These are phyloP conservation scores for Vollenhovia emeryi DNA, from an alignment of 1,140 invertebrate genomes.

Conservation along the genomic window DNA sequence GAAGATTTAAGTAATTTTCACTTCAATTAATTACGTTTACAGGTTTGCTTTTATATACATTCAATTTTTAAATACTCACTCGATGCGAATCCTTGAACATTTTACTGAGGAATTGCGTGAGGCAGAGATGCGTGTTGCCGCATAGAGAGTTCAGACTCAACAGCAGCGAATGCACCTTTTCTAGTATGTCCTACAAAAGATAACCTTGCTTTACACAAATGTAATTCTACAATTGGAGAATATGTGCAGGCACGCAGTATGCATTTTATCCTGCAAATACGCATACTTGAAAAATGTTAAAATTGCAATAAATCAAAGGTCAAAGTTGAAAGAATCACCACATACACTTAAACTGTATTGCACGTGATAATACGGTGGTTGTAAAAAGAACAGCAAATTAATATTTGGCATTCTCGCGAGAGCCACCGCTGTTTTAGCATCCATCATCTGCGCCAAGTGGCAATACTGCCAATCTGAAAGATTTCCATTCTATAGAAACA, in stretches of 20 bases:
- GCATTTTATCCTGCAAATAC: not conserved
- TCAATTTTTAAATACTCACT: constrained; percentile 73
- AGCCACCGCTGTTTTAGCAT: constrained; percentile 88
- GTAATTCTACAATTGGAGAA: constrained; percentile 3
- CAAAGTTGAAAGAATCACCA: constrained; percentile 51
- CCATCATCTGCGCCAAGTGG: constrained; percentile 88
- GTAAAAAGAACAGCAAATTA: constrained; percentile 88
- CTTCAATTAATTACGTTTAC: not conserved
- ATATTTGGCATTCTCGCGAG: constrained; percentile 87
- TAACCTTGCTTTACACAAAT: not conserved
- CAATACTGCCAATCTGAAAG: constrained; percentile 87
- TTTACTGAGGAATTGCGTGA: constrained; percentile 88
- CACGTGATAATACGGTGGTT: constrained; percentile 86
- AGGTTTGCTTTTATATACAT: not conserved
- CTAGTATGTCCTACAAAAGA: constrained; percentile 81
- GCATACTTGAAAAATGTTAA: not conserved
- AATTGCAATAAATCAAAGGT: not conserved
- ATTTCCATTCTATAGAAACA: not conserved
- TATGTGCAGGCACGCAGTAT: not conserved
- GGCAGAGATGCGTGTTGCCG: constrained; percentile 87
- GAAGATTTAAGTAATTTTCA: not conserved
- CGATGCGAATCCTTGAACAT: constrained; percentile 86
- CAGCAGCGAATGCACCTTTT: constrained; percentile 86
- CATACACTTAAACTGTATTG: constrained; percentile 83
- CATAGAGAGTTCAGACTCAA: constrained; percentile 83